These are phyloP conservation scores for Antheraea mylitta DNA, from an alignment of 1,140 invertebrate species.

Conservation along the genomic window DNA sequence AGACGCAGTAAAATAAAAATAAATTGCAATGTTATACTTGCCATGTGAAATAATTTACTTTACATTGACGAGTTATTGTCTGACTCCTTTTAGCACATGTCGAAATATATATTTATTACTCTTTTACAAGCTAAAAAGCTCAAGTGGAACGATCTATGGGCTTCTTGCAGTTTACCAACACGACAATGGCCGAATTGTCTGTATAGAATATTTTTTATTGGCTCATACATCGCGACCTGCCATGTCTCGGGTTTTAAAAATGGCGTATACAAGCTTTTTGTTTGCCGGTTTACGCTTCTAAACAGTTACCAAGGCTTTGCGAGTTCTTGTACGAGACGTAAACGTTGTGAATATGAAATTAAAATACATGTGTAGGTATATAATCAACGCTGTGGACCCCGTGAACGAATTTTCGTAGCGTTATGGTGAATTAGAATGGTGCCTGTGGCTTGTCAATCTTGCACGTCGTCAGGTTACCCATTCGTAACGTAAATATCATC, in stretches of 20 bases:
- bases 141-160: conserved; percentile 76
- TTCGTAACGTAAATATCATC: conserved; percentile 77
- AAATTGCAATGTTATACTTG: conserved; percentile 27
- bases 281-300: conserved; percentile 78
- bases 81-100: conserved; percentile 74
- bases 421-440: conserved; percentile 79
- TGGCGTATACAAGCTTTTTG: conserved; percentile 80
- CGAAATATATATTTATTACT: conserved; percentile 75
- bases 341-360: conserved; percentile 78
- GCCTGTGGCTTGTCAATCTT: conserved; percentile 76
- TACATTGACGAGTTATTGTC: conserved; percentile 54
- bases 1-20: background rate
- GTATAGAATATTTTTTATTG: conserved; percentile 78
- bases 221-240: conserved; percentile 75
- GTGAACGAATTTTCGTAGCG: conserved; percentile 73
- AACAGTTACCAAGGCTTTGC: conserved; percentile 67
- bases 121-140: conserved; percentile 76
- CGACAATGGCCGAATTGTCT: conserved; percentile 77
- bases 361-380: conserved; percentile 78
- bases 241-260: conserved; percentile 80
- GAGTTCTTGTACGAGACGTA: conserved; percentile 59
- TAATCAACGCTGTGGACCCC: conserved; percentile 66
- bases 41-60: conserved; percentile 49
- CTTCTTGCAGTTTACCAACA: conserved; percentile 78
- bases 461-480: conserved; percentile 75